Conservation (phyloP, 2,113 vertebrate species). For the Budorcas taxicolor region DNA sequence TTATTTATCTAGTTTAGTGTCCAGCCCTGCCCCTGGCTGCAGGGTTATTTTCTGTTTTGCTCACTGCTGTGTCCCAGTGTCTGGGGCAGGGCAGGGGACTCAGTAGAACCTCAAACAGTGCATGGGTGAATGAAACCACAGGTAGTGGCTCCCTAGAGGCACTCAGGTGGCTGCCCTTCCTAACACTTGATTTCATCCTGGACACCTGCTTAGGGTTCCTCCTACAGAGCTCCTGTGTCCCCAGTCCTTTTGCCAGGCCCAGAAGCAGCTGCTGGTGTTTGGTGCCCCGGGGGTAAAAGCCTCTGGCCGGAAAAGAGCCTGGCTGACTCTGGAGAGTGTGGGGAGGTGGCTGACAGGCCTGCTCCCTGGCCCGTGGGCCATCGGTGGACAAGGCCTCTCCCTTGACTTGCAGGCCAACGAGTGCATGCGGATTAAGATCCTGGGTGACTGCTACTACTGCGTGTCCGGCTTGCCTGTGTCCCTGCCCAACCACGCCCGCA, state of each 20-base stretch:
- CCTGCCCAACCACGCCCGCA: slow-evolving; percentile 94
- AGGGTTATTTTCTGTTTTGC: background rate
- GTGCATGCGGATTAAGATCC: slow-evolving; percentile 99
- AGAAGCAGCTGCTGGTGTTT: background rate
- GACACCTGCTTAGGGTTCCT: background rate
- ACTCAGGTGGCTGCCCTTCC: background rate
- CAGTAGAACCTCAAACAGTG: background rate
- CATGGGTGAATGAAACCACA: background rate
- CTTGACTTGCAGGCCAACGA: slow-evolving; percentile 90
- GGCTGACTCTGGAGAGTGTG: background rate
- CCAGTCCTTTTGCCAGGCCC: background rate
- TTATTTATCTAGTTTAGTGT: background rate
- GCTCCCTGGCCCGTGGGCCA: background rate
- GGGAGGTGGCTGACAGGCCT: rapidly evolving
- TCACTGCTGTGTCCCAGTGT: background rate
- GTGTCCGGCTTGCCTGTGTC: slow-evolving; percentile 97
- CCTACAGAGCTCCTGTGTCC: rapidly evolving
- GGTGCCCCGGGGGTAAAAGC: background rate
- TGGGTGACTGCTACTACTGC: slow-evolving; percentile 99
- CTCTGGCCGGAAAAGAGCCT: background rate
- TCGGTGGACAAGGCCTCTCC: background rate
- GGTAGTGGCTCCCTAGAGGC: background rate
- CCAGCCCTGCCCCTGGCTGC: rapidly evolving
- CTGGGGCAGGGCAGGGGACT: background rate
- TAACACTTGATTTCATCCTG: background rate